Base-by-base conservation (phyloP, 2,113 vertebrate genomes). In the Pungitius pungitius region DNA sequence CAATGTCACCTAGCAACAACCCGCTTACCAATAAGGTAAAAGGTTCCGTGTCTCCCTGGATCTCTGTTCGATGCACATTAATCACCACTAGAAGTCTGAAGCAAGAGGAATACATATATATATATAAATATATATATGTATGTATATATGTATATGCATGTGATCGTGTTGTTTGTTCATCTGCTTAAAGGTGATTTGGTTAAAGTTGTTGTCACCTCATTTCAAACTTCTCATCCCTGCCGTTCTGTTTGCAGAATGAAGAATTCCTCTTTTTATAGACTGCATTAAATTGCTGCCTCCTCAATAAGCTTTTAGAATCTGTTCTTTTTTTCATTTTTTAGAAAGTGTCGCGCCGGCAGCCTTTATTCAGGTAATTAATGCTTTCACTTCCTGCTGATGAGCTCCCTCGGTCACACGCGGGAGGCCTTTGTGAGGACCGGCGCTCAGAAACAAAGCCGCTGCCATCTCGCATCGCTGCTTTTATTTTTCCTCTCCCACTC, bases 301-400 rank as follows among this genome's bases (percentile, higher is more conserved):
- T 5, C 56, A 45, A 40, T 40, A 39, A 9, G 59, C 73, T 80
- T 40, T 65, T 73, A n/a, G 74, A 83, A 83, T 82, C 61, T 75
- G 26, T 51, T 33, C 47, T 55, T n/a, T 39, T 67, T 13, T 37
- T 54, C n/a, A 39, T 26, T 71, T 70, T 72, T 75, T 69, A 39
- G 78, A 77, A 81, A 72, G 65, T 57, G 68, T 75, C 40, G 20
- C 27, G 70, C 83, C 55, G 72, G 81, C 82, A 80, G 69, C 82
- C 59, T 86, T 87, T 80, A 80, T 83, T 78, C 75, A 66, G 80
- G 84, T 88, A 88, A 86, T 88, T 86, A 88, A 83, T 80, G 84
- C 82, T 83, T 80, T 83, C 77, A 73, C 83, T 76, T 66, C 63
- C 14, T 65, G 58, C 72, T 81, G 77, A 86, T 77, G 81, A 85